Conservation (phyloP, 2,888 invertebrate species). For the Xestia sexstrigata region DNA sequence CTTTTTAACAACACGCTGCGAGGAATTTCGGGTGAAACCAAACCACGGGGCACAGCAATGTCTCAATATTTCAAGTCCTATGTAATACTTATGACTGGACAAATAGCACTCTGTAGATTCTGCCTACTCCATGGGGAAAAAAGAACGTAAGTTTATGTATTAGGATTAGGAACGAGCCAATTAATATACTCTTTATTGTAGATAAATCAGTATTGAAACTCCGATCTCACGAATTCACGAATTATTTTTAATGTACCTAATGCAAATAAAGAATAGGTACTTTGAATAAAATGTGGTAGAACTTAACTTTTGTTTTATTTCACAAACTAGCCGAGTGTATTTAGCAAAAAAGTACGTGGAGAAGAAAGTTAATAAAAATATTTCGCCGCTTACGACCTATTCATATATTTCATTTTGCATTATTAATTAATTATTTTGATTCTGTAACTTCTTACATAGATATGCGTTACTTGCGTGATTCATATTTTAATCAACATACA, state of each 20-base stretch:
- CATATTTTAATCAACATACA: too few relatives aligned
- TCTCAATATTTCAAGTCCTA: neutral
- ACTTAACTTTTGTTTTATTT: conserved; percentile 22
- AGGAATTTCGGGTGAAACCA: neutral
- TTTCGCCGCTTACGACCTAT: too few relatives aligned
- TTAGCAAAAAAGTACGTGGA: neutral
- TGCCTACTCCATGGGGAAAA: neutral
- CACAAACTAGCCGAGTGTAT: neutral
- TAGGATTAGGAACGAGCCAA: neutral
- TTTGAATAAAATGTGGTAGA: conserved; percentile 25
- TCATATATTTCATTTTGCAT: too few relatives aligned
- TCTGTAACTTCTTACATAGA: too few relatives aligned
- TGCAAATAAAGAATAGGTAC: neutral
- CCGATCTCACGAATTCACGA: conserved; percentile 56
- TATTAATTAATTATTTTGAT: too few relatives aligned
- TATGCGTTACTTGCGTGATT: too few relatives aligned
- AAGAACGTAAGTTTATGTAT: neutral
- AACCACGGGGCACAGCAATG: neutral
- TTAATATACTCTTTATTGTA: neutral
- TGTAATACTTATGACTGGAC: neutral
- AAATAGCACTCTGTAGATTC: neutral
- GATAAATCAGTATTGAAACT: conserved; percentile 32
- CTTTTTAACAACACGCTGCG: neutral
- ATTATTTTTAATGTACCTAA: conserved; percentile 30
- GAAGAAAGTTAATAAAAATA: neutral